Evolutionary conservation across 1,140 invertebrate genomes (phyloP).

Genomic region (Macrobrachium rosenbergii): DNA sequence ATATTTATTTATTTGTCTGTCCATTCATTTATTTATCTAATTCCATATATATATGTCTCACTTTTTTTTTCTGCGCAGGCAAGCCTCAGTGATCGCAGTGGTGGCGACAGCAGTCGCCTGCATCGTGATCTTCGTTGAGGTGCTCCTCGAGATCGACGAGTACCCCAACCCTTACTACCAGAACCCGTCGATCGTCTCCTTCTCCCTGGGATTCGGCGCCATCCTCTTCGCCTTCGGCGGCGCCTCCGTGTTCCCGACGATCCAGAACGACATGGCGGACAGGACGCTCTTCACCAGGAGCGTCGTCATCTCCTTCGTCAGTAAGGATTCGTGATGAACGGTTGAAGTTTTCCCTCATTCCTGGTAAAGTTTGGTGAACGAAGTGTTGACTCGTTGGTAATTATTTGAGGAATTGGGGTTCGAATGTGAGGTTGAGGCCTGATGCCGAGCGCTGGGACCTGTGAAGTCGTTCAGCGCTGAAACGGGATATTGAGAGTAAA

Average conservation of each 20-base stretch:
- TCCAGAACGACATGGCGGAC: conserved; percentile 76
- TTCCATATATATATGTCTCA: background rate
- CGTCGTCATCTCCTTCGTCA: conserved; percentile 57
- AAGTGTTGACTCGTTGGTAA: too few relatives aligned
- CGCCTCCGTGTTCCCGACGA: conserved; percentile 79
- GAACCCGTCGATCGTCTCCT: conserved; percentile 69
- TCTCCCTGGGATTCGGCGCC: conserved; percentile 77
- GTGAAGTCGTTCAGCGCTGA: too few relatives aligned
- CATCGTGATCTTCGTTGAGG: conserved; percentile 75
- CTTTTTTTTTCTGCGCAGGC: conserved; percentile 67
- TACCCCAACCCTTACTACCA: conserved; percentile 50
- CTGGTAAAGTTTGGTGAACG: too few relatives aligned
- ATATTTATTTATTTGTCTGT: background rate
- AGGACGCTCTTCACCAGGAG: conserved; percentile 67
- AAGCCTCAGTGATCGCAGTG: conserved; percentile 74
- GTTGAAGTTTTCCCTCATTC: too few relatives aligned
- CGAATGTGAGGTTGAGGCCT: too few relatives aligned
- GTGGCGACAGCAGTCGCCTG: conserved; percentile 75
- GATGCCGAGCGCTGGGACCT: too few relatives aligned
- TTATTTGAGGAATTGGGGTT: too few relatives aligned
- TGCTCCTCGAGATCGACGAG: conserved; percentile 68
- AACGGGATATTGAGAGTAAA: too few relatives aligned
- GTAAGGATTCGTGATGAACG: too few relatives aligned
- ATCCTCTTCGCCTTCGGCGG: conserved; percentile 80
- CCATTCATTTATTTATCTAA: background rate